These are phyloP conservation scores for Lepisosteus osseus DNA, from an alignment of 2,113 vertebrate species.

Conservation along the genomic window DNA sequence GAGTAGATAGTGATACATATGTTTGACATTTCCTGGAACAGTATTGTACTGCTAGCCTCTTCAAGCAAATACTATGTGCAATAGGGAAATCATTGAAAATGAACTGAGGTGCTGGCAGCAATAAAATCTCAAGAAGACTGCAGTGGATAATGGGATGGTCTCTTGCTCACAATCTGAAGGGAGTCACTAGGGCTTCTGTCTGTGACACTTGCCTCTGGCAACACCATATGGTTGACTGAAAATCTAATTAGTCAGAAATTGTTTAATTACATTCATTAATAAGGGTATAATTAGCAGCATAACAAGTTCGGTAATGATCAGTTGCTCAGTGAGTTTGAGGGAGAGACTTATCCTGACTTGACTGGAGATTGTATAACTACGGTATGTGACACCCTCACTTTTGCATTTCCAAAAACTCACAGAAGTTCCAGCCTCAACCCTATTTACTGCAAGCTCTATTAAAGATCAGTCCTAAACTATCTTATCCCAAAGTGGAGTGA, in stretches of 20 bases:
- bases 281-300: conserved; percentile 28
- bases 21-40: not conserved
- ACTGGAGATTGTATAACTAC: conserved; percentile 10
- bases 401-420: not conserved
- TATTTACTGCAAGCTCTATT: too few species aligned
- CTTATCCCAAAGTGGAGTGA: too few species aligned
- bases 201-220: conserved; percentile 9
- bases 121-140: not conserved
- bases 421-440: not conserved
- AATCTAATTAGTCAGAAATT: conserved; percentile 24
- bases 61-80: not conserved
- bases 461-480: too few species aligned
- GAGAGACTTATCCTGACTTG: conserved; percentile 17
- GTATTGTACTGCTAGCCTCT: not conserved
- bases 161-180: conserved; percentile 3
- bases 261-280: conserved; percentile 33
- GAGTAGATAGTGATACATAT: not conserved
- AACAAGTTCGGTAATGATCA: conserved; percentile 18
- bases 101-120: not conserved
- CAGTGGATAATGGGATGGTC: not conserved
- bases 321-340: conserved; percentile 12
- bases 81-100: not conserved
- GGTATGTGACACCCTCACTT: conserved; percentile 11
- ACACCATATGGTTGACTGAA: conserved; percentile 30
- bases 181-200: not conserved